These are phyloP conservation scores for Stenichneumon culpator DNA, from an alignment of 2,888 invertebrate genomes.

Conservation along the genomic window DNA sequence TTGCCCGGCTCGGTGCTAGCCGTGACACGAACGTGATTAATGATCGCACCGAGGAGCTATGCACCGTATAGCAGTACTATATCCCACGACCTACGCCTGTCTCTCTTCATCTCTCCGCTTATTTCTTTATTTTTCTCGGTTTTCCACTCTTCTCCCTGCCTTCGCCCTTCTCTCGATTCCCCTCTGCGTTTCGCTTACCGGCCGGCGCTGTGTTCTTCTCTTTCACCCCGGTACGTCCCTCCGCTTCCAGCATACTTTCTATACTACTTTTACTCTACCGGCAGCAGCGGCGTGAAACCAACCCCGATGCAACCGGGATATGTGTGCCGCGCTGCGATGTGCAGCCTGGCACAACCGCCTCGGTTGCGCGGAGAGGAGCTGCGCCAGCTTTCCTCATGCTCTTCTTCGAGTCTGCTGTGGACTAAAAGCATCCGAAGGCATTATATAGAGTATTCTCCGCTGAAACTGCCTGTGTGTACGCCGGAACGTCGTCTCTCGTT, in stretches of 20 bases:
- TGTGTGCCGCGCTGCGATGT: slow-evolving; percentile 46
- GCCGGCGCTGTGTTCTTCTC: slow-evolving; percentile 52
- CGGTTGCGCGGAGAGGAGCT: slow-evolving; percentile 32
- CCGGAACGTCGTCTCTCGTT: slow-evolving; percentile 27
- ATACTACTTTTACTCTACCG: slow-evolving; percentile 56
- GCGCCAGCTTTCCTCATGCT: slow-evolving; percentile 53
- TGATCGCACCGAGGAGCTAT: slow-evolving; percentile 83
- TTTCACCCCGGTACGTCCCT: slow-evolving; percentile 53
- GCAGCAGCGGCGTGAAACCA: slow-evolving; percentile 52
- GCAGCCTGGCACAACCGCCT: slow-evolving; percentile 30
- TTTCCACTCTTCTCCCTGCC: slow-evolving; percentile 62
- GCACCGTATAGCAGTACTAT: slow-evolving; percentile 74
- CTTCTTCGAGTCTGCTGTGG: slow-evolving; percentile 21
- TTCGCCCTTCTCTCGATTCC: slow-evolving; percentile 73
- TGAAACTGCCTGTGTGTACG: neutral
- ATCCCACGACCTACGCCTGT: slow-evolving; percentile 58
- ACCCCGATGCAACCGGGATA: slow-evolving; percentile 57
- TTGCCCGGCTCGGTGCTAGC: slow-evolving; percentile 83
- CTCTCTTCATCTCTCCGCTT: slow-evolving; percentile 50
- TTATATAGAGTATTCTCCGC: slow-evolving; percentile 14
- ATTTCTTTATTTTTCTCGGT: slow-evolving; percentile 61
- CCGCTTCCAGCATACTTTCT: slow-evolving; percentile 68
- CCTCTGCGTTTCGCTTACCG: slow-evolving; percentile 74
- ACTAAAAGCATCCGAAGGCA: slow-evolving; percentile 16
- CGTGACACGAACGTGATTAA: slow-evolving; percentile 85